Base-by-base conservation (phyloP, 2,797 vertebrate genomes). In the Sternotherus odoratus region DNA sequence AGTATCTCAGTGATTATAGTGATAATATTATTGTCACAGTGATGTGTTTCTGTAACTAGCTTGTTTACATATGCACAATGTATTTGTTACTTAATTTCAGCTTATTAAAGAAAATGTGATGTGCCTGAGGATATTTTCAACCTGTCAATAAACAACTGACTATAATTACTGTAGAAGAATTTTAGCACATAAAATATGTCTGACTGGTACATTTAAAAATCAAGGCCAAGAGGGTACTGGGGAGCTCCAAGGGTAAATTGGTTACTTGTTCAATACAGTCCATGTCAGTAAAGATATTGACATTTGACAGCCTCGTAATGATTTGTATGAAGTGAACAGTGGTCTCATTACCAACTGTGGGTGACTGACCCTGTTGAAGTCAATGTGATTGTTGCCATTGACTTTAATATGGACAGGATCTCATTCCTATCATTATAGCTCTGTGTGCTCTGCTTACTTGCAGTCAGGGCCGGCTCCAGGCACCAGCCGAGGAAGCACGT, bases 1-100 rank as follows among this genome's bases (percentile, higher is more conserved):
- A 82, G 39, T 48, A 28, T 28, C 75, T 8, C 54, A 43, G 75
- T 1, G 3, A 49, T 87, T 83, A 53, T 13, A 43, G 19, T 50
- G 79, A 48, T 87, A 75, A 66, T 72, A 43, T 6, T 56, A 15
- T 39, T 60, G 33, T 46, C 91, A 86, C 50, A 88, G 2, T 33
- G 17, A 74, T 83, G 21, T 79, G 80, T 93, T 78, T 82, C 33
- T 94, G 94, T 74, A 87, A 77, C 43, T 53, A 11, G 66, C 53
- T 51, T 90, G n/a, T 94, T 94, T 95, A 69, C 48, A 53, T 51
- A 85, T 53, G 19, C n/a, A 50, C 23, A 36, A 16, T 66, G 26
- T 85, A 79, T 85, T 94, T 87, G 43, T 53, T 86, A 53, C 92
- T 90, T 88, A 81, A 91, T 90, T 87, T 89, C 54, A 74, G 5